A percentile compares a stretch with the other conserved stretches of the same genome.
phyloP scores from a whole-genome alignment of 2,113 vertebrate species.

The Trogon melanurus region DNA sequence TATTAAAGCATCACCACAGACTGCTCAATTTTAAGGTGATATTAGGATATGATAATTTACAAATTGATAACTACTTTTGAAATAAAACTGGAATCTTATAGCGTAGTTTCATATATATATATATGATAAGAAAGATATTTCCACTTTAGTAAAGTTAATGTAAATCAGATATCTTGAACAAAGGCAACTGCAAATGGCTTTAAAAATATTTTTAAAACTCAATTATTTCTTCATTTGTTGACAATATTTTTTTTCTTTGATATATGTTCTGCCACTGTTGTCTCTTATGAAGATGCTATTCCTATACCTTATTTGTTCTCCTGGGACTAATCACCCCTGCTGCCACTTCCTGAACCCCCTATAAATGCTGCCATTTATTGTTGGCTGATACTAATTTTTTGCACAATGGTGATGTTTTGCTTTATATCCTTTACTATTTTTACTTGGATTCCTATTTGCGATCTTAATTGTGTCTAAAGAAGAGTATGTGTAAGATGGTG shows the following conservation, averaged over 20 bases:
- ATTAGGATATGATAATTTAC: not conserved
- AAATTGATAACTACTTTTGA: not conserved
- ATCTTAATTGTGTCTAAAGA: not conserved
- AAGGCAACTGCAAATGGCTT: not conserved
- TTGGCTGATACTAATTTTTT: not conserved
- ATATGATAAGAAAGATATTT: not conserved
- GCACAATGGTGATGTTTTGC: not conserved
- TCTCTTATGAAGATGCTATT: not conserved
- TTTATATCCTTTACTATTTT: not conserved
- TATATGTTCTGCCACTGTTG: not conserved
- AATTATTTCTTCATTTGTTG: not conserved
- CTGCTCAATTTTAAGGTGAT: slow-evolving; percentile 16
- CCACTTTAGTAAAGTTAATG: not conserved
- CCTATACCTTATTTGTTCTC: not conserved
- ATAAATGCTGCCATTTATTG: not conserved
- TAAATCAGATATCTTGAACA: not conserved
- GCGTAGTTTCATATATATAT: not conserved
- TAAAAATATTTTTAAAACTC: not conserved
- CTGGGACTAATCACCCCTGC: not conserved
- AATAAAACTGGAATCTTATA: not conserved
- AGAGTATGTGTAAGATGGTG: not conserved
- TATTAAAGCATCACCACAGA: not conserved
- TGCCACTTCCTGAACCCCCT: not conserved
- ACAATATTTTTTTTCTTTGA: not conserved
- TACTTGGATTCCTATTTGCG: not conserved